Base-by-base conservation (phyloP, 2,113 vertebrate species). In the Isurus oxyrinchus region DNA sequence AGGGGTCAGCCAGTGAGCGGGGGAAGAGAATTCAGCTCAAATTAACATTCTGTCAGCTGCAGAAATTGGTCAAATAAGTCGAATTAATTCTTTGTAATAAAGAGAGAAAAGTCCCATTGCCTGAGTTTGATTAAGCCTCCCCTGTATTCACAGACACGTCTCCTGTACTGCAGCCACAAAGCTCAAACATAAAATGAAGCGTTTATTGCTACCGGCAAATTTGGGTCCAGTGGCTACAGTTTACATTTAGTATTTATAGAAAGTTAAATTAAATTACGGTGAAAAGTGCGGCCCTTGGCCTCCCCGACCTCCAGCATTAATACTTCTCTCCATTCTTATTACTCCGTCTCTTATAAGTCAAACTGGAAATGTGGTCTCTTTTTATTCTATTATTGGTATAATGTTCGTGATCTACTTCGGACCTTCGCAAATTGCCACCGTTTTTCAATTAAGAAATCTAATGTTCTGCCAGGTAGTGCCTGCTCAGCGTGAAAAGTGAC, bases 21-120 rank as follows among this genome's bases (percentile, higher is more conserved):
- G 98, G 98, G 98, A 98, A 98, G 98, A 99, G 99, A 99, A 99
- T 99, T 99, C 99, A 99, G 98, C 98, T 99, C 99, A 99, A 99
- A 99, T 99, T 99, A 99, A 99, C 99, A 99, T 99, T 98, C 98
- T 99, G 99, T 99, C 99, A 99, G 99, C 98, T 99, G 98, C 98
- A 99, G 99, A 99, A 99, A 99, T 98, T 98, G 99, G 98, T 99
- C 99, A 99, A 99, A 99, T 99, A 99, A 99, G 98, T 99, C 98
- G 98, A 99, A 99, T 99, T 99, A 98, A 99, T 99, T 99, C 98
- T 98, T 98, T 98, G 98, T 98, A 99, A 99, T 98, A 98, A 98
- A 97, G 97, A 97, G 97, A 97, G 97, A 96, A 97, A 96, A 96
- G 96, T 97, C 97, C 96, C 97, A 96, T 69, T 53, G 94, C 94